These are phyloP conservation scores for Eidolon dupreanum DNA, from an alignment of 2,797 vertebrate genomes.

Conservation along the genomic window DNA sequence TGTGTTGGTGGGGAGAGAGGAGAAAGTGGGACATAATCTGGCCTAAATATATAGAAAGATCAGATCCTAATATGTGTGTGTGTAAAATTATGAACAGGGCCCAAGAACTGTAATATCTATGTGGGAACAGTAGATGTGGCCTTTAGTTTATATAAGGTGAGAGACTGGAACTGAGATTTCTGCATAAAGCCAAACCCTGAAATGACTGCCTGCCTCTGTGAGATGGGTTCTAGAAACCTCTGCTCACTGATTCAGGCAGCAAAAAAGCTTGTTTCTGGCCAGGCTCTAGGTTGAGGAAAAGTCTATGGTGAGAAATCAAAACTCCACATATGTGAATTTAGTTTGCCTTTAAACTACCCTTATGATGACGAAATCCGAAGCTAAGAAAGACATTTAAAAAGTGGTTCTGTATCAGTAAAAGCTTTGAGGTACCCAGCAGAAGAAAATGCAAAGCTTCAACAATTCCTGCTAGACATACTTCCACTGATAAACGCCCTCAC, in stretches of 20 bases:
- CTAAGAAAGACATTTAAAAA: slow-evolving; percentile 29
- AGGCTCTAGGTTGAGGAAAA: neutral
- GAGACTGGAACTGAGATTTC: neutral
- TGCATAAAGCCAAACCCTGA: neutral
- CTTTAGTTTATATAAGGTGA: neutral
- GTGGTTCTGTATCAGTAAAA: neutral
- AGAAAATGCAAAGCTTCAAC: neutral
- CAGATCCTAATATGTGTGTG: neutral
- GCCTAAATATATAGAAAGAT: neutral
- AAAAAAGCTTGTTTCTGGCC: neutral
- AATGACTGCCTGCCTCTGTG: neutral
- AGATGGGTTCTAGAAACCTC: neutral
- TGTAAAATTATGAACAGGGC: neutral
- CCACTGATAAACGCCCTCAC: neutral
- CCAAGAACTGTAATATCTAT: neutral
- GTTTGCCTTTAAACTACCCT: neutral
- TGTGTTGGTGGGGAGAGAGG: neutral
- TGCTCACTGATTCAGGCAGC: neutral
- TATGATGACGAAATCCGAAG: neutral
- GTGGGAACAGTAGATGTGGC: neutral
- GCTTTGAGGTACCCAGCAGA: neutral
- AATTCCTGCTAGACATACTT: neutral
- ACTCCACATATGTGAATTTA: neutral
- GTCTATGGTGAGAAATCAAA: neutral
- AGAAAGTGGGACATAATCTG: neutral